A percentile compares a stretch with the other conserved stretches of the same genome.
phyloP scores from a whole-genome alignment of 2,797 vertebrate genomes.

The Ciconia nigra region DNA sequence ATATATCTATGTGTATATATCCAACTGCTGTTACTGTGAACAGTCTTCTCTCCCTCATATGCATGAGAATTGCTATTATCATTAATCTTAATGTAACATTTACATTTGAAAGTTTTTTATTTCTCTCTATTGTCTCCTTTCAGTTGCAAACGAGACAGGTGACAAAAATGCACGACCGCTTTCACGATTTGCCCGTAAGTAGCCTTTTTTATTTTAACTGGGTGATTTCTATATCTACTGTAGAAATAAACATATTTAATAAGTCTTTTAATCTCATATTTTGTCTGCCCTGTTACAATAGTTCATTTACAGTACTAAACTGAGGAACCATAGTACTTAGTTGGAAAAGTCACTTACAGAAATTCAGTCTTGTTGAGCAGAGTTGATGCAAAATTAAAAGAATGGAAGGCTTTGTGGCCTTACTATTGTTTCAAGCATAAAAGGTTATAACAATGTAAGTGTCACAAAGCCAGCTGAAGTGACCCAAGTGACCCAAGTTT shows the following conservation, averaged over 20 bases:
- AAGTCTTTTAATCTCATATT: background rate
- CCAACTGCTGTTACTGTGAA: background rate
- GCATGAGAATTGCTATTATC: background rate
- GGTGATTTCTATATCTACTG: background rate
- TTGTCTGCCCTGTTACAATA: background rate
- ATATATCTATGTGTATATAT: background rate
- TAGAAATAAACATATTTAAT: background rate
- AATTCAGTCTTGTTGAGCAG: background rate
- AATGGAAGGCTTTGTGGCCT: background rate
- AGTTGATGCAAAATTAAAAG: background rate
- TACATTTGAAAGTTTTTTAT: background rate
- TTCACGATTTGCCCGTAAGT: conserved; percentile 89
- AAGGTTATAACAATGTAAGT: background rate
- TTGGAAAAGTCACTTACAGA: background rate
- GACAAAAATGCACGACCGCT: conserved; percentile 84
- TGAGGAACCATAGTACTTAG: background rate
- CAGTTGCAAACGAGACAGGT: conserved; percentile 91
- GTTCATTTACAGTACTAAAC: background rate
- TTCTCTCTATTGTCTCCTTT: conserved; percentile 13
- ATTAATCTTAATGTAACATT: background rate
- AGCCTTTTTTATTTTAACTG: background rate
- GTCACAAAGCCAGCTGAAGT: background rate
- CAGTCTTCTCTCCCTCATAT: background rate
- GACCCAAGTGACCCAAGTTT: background rate
- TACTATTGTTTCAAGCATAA: background rate